Evolutionary conservation across 2,797 vertebrate species (phyloP).

Genomic region (Hylomyscus alleni): DNA sequence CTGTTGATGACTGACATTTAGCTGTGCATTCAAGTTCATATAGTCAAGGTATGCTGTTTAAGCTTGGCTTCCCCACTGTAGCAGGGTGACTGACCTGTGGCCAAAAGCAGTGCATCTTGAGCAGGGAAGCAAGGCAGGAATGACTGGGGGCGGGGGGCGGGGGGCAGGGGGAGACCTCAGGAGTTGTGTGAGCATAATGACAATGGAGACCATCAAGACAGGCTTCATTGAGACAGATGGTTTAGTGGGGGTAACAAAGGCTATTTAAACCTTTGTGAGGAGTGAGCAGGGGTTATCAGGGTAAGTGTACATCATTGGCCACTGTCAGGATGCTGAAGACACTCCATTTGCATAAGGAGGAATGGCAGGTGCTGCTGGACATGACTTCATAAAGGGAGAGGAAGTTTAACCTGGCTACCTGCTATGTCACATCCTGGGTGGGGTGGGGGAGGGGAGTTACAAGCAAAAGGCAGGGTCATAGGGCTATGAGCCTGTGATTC

Average conservation of each 20-base stretch:
- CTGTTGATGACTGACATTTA: background rate
- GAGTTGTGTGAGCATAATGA: background rate
- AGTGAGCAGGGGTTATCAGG: background rate
- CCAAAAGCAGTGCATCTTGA: background rate
- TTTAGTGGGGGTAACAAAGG: background rate
- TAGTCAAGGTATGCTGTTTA: background rate
- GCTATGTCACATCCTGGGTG: background rate
- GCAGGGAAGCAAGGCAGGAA: background rate
- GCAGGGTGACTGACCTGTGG: background rate
- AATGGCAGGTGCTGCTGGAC: background rate
- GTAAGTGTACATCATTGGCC: background rate
- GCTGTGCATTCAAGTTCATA: background rate
- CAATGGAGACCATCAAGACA: background rate
- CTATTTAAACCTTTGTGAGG: background rate
- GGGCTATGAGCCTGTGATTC: background rate
- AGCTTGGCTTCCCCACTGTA: background rate
- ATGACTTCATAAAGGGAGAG: background rate
- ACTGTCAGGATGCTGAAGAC: background rate
- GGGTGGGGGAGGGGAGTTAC: no score
- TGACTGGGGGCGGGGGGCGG: background rate
- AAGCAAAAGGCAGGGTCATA: background rate
- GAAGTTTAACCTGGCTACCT: background rate
- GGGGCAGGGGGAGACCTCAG: background rate
- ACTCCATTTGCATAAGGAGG: background rate
- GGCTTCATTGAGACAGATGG: background rate